Evolutionary conservation across 2,888 invertebrate genomes (phyloP).

Genomic region (Patella ulyssiponensis): DNA sequence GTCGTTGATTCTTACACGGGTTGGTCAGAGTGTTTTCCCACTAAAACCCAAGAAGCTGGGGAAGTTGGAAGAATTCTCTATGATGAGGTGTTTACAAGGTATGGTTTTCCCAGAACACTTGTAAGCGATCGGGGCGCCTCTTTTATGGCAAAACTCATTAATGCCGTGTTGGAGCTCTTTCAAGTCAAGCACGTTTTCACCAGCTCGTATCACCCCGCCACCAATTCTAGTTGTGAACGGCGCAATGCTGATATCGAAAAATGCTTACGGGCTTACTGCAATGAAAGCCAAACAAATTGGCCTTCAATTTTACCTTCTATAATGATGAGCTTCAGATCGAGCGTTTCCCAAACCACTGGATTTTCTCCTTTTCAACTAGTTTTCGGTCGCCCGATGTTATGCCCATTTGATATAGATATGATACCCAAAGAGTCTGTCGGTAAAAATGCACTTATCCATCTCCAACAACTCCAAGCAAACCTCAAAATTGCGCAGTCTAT

Average conservation of each 20-base stretch:
- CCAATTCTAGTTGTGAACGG: slow-evolving; percentile 22
- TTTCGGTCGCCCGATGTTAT: slow-evolving; percentile 13
- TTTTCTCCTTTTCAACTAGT: slow-evolving; percentile 23
- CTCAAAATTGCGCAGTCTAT: slow-evolving; percentile 12
- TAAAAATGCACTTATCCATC: not conserved
- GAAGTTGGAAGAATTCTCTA: slow-evolving; percentile 20
- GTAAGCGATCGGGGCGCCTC: slow-evolving; percentile 34
- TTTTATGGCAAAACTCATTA: slow-evolving; percentile 30
- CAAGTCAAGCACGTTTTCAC: slow-evolving; percentile 13
- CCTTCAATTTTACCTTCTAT: slow-evolving; percentile 15
- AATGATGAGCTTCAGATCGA: slow-evolving; percentile 16
- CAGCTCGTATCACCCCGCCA: slow-evolving; percentile 12
- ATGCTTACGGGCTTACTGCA: slow-evolving; percentile 9
- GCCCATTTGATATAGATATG: slow-evolving; percentile 10
- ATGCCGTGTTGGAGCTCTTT: slow-evolving; percentile 15
- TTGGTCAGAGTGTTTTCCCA: slow-evolving; percentile 22
- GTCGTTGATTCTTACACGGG: slow-evolving; percentile 11
- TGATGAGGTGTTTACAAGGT: slow-evolving; percentile 29
- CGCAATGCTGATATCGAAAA: slow-evolving; percentile 20
- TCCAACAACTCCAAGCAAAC: slow-evolving; percentile 11
- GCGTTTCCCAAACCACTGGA: slow-evolving; percentile 5
- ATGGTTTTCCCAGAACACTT: slow-evolving; percentile 27
- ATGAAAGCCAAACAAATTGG: slow-evolving; percentile 9
- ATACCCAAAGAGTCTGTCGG: slow-evolving; percentile 8
- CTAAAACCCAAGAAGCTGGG: slow-evolving; percentile 16